phyloP scores from a whole-genome alignment of 2,113 vertebrate species.

The Oryzias celebensis region DNA sequence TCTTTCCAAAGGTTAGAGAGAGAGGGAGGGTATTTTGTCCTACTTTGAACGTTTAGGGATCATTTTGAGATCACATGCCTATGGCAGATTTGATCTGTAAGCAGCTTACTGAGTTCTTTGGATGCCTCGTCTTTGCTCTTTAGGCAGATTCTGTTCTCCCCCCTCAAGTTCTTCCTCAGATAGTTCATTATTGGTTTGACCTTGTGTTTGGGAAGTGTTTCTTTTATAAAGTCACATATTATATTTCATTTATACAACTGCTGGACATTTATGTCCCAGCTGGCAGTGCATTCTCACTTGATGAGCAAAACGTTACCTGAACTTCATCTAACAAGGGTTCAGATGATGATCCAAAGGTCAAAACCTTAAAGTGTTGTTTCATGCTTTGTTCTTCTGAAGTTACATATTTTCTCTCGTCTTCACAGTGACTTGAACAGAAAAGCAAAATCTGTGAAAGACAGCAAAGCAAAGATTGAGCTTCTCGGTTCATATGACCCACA shows the following conservation, averaged over 20 bases:
- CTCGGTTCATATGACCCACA: slow-evolving; percentile 87
- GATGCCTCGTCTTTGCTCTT: slow-evolving; percentile 74
- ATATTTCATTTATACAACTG: background rate
- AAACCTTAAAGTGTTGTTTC: slow-evolving; percentile 1
- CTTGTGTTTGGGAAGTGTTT: background rate
- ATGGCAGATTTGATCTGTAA: slow-evolving; percentile 74
- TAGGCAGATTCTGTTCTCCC: slow-evolving; percentile 39
- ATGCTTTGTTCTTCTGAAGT: slow-evolving; percentile 2
- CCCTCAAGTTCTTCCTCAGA: slow-evolving; percentile 37
- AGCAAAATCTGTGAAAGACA: slow-evolving; percentile 79
- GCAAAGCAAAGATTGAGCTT: slow-evolving; percentile 84
- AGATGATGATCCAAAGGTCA: background rate
- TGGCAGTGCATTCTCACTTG: background rate
- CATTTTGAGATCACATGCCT: slow-evolving; percentile 78
- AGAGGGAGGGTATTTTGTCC: slow-evolving; percentile 66
- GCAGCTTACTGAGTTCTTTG: slow-evolving; percentile 81
- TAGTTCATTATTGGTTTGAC: slow-evolving; percentile 12
- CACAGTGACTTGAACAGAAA: slow-evolving; percentile 88
- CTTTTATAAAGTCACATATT: background rate
- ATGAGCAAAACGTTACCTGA: background rate
- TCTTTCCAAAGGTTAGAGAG: slow-evolving; percentile 65
- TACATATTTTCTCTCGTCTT: slow-evolving; percentile 47
- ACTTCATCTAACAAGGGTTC: background rate
- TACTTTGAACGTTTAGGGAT: slow-evolving; percentile 76
- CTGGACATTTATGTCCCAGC: background rate